Evolutionary conservation across 2,888 invertebrate genomes (phyloP).

Genomic region (Luperina testacea): DNA sequence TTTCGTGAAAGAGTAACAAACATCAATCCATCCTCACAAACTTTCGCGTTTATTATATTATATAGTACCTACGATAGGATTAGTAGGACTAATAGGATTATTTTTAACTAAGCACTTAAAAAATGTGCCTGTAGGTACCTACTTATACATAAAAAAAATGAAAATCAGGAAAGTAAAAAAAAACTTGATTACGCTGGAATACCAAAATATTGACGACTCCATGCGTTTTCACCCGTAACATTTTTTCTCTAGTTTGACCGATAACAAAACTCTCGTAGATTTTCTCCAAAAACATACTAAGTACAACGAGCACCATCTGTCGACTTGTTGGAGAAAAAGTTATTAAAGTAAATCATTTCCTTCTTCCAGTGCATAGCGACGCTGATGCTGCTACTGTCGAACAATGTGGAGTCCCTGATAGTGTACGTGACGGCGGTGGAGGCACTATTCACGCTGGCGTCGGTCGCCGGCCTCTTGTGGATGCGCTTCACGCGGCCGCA

Average conservation of each 20-base stretch:
- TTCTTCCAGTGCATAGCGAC: slow-evolving; percentile 94
- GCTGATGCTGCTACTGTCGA: slow-evolving; percentile 93
- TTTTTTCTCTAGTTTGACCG: not conserved
- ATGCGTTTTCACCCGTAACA: no score
- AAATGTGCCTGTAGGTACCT: no score
- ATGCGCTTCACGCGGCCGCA: slow-evolving; percentile 94
- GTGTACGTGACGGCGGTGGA: slow-evolving; percentile 98
- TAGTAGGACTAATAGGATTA: no score
- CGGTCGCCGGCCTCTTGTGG: slow-evolving; percentile 96
- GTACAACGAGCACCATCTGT: not conserved
- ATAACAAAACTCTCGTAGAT: not conserved
- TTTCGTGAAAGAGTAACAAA: no score
- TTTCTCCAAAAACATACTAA: not conserved
- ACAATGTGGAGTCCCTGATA: slow-evolving; percentile 96
- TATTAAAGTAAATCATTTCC: slow-evolving; percentile 17
- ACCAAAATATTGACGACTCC: no score
- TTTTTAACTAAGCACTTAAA: no score
- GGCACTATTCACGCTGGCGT: slow-evolving; percentile 95
- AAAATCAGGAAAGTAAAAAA: no score
- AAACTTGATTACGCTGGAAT: no score
- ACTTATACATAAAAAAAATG: no score
- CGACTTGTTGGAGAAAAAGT: not conserved
- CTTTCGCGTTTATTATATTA: no score
- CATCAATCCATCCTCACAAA: no score
- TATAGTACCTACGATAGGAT: no score